Conservation (phyloP, 2,888 invertebrate genomes). For the Galerucella pusilla region DNA sequence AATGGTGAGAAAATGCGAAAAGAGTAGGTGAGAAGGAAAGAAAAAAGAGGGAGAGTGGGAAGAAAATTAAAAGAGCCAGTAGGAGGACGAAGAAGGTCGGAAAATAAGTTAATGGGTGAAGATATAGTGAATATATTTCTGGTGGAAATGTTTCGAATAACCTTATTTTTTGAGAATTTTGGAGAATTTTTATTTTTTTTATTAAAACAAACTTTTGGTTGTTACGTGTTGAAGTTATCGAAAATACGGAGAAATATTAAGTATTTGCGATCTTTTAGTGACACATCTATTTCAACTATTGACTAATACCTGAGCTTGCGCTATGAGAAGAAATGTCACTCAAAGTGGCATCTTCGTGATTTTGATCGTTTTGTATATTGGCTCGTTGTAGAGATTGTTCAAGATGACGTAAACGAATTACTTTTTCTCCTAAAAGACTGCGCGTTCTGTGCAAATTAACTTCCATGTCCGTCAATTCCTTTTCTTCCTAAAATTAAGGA, state of each 20-base stretch:
- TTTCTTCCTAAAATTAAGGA: constrained; percentile 74
- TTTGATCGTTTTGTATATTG: constrained; percentile 63
- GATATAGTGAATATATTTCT: too few species aligned
- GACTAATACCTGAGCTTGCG: constrained; percentile 67
- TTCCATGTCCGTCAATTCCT: constrained; percentile 85
- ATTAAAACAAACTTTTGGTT: too few species aligned
- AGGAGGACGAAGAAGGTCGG: too few species aligned
- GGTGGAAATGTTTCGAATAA: too few species aligned
- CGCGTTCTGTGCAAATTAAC: constrained; percentile 84
- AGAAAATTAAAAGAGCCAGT: too few species aligned
- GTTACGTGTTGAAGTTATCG: too few species aligned
- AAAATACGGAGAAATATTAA: neutral
- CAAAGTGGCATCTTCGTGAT: constrained; percentile 71
- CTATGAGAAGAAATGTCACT: constrained; percentile 75
- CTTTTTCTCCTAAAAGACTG: constrained; percentile 83
- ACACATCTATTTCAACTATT: constrained; percentile 7
- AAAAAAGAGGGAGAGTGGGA: too few species aligned
- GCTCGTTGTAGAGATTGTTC: constrained; percentile 80
- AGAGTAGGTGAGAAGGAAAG: too few species aligned
- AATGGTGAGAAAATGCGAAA: too few species aligned
- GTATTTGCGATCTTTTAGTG: neutral
- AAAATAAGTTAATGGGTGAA: too few species aligned
- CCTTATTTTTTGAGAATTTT: too few species aligned
- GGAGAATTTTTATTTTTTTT: too few species aligned
- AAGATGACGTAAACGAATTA: constrained; percentile 81